Evolutionary conservation across 2,888 invertebrate species (phyloP), one percentile per base, ranked within the genome.

Genomic region (Hirtodrosophila confusa): DNA sequence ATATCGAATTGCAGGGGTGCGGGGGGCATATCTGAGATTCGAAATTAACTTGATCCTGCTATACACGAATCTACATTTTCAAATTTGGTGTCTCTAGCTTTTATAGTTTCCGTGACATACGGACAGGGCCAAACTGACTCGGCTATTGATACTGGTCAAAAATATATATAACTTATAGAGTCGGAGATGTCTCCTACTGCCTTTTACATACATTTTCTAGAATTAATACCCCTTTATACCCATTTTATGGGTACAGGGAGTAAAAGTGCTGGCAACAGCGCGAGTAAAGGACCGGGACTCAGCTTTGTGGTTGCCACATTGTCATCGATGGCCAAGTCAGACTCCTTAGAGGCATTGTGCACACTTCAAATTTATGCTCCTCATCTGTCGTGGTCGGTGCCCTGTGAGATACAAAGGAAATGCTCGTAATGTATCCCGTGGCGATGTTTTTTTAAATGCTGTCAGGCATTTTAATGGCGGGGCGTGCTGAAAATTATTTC

Each of bases 291-390:
- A 6, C 27, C 6, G 29, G 7, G 50, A 49, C 29, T 37, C 33
- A 17, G 33, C n/a, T 40, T 23, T 10, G 23, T 27, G 31, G 27
- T 49, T 47, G 54, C 36, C 55, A 56, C 55, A 56, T 40, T 50
- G 51, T 40, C 50, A 55, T 55, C 55, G 49, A 55, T 29, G 54
- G 54, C 23, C 17, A 27, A 27, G 27, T 27, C 35, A 3, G 49
- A 37, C 55, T 55, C 37, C 55, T 68, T 68, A 68, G 68, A 37
- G 60, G 60, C 39, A 23, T 56, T 55, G 44, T 56, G 68, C 50
- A 77, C 73, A 77, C 69, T 60, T 78, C 40, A 64, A 47, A 69
- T 75, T 69, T 74, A 65, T 75, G 78, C 43, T 51, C 23, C 51
- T 43, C 44, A 50, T 44, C 49, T 44, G 56, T 48, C 57, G 47